These are phyloP conservation scores for Thysanoteuthis rhombus DNA, from an alignment of 2,888 invertebrate genomes.

Conservation along the genomic window DNA sequence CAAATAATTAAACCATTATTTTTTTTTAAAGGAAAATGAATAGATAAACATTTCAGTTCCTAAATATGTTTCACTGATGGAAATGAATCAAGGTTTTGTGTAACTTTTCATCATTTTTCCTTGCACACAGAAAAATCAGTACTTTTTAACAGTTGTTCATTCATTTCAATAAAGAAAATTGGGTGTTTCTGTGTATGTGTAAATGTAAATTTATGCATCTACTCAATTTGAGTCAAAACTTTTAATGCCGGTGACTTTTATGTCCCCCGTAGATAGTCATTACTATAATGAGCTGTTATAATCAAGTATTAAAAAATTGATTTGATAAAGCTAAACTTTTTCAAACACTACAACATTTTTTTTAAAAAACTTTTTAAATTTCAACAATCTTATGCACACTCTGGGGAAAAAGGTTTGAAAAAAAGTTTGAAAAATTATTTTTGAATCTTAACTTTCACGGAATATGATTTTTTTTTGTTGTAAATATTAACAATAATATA, in stretches of 20 bases:
- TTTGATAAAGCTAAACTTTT: background rate
- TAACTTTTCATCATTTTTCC: too few species aligned
- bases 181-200: background rate
- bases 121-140: too few species aligned
- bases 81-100: too few species aligned
- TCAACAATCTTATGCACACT: background rate
- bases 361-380: background rate
- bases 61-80: too few species aligned
- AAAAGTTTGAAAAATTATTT: background rate
- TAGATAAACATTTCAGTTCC: too few species aligned
- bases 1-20: too few species aligned
- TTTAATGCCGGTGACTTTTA: background rate
- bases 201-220: background rate
- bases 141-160: background rate
- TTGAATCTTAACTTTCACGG: background rate
- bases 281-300: background rate
- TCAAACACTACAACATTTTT: background rate
- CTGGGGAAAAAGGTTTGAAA: background rate
- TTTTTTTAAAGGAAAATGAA: too few species aligned
- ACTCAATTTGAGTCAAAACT: background rate
- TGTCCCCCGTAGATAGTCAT: background rate
- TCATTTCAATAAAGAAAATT: too few species aligned
- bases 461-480: background rate
- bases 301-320: background rate
- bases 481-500: background rate